Conservation (phyloP, 2,797 vertebrate species). For the Pipistrellus pipistrellus region DNA sequence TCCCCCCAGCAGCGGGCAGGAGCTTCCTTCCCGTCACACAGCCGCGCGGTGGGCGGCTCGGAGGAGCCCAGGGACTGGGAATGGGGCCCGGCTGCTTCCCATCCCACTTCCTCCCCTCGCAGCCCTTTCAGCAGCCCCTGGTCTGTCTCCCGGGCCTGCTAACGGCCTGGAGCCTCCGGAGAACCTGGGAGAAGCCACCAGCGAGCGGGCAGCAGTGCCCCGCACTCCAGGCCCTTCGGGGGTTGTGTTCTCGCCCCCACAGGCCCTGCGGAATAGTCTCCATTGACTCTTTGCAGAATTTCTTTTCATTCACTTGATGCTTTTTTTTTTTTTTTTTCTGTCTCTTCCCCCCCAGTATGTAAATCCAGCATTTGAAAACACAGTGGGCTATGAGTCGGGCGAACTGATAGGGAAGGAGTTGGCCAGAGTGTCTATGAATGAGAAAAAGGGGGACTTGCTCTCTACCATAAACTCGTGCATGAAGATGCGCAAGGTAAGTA, state of each 20-base stretch:
- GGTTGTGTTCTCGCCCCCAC: too few relatives aligned
- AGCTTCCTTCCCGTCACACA: neutral
- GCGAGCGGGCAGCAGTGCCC: too few relatives aligned
- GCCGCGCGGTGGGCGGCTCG: neutral
- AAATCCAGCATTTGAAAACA: constrained; percentile 97
- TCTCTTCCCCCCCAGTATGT: constrained; percentile 92
- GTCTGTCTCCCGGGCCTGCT: neutral
- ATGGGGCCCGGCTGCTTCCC: too few relatives aligned
- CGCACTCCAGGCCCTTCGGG: neutral
- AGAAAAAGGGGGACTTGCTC: constrained; percentile 97
- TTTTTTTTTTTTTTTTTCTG: constrained; percentile 70
- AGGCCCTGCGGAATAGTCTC: neutral
- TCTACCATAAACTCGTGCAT: constrained; percentile 97
- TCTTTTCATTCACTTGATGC: constrained; percentile 45
- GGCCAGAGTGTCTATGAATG: constrained; percentile 97
- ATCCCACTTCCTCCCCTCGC: neutral
- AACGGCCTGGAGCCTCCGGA: neutral
- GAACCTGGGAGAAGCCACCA: neutral
- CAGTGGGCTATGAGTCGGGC: constrained; percentile 97
- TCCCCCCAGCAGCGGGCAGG: neutral
- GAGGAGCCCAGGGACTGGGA: neutral
- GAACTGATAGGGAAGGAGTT: constrained; percentile 97
- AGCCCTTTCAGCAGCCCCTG: neutral
- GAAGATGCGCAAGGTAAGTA: constrained; percentile 96
- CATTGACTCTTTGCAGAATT: neutral